phyloP scores from a whole-genome alignment of 2,797 vertebrate species.

The Tamandua tetradactyla region DNA sequence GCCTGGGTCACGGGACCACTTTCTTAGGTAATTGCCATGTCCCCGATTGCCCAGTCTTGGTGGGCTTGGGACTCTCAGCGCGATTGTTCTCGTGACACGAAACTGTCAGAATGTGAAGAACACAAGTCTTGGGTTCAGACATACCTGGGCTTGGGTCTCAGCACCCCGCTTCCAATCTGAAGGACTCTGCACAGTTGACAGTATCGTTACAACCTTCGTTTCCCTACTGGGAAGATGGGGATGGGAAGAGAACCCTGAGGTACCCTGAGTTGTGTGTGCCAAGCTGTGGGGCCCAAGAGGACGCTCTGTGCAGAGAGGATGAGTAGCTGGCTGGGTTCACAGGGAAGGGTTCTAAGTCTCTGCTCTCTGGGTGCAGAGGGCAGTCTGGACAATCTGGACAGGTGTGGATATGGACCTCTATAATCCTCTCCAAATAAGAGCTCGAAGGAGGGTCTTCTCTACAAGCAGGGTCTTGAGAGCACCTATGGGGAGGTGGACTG shows the following conservation, averaged over 20 bases:
- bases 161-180: too few species aligned
- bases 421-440: conserved; percentile 64
- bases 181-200: not conserved
- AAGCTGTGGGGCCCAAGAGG: too few species aligned
- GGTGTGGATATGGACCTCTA: not conserved
- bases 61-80: not conserved
- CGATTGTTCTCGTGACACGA: not conserved
- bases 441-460: conserved; percentile 73
- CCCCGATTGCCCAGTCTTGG: not conserved
- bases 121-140: not conserved
- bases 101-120: not conserved
- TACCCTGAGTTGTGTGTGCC: not conserved
- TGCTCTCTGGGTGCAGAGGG: rapidly evolving
- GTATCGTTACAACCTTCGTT: not conserved
- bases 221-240: not conserved
- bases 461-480: conserved; percentile 44
- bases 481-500: conserved; percentile 62
- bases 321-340: not conserved
- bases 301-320: not conserved
- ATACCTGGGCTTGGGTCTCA: not conserved
- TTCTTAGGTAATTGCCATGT: not conserved
- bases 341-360: not conserved
- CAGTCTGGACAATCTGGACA: not conserved
- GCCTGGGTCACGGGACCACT: not conserved
- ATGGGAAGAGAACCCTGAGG: not conserved